A percentile compares a stretch with the other conserved stretches of the same genome.
phyloP scores from a whole-genome alignment of 2,797 vertebrate genomes.

The Sebastes matsubarae region DNA sequence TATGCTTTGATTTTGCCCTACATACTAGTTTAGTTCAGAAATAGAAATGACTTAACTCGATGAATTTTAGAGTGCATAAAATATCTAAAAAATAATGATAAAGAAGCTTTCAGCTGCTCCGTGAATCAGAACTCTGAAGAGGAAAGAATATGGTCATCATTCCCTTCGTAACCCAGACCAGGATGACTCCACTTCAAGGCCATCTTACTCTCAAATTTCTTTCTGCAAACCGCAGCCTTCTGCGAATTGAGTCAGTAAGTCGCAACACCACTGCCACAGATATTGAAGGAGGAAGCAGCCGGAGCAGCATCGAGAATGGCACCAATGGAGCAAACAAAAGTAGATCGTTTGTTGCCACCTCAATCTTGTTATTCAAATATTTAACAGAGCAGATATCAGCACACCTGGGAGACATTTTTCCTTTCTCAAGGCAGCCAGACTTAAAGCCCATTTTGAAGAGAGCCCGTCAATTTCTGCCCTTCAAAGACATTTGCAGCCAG shows the following conservation, averaged over 20 bases:
- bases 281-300: constrained; percentile 11
- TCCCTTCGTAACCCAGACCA: constrained; percentile 3
- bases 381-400: constrained; percentile 24
- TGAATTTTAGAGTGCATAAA: background rate
- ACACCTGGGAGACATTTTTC: constrained; percentile 6
- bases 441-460: constrained; percentile 4
- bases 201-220: constrained; percentile 25
- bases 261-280: background rate
- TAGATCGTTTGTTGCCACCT: constrained; percentile 24
- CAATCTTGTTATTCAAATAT: constrained; percentile 57
- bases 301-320: background rate
- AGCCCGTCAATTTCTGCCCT: constrained; percentile 8
- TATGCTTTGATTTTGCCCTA: background rate
- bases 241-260: constrained; percentile 27
- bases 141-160: constrained; percentile 17
- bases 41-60: background rate
- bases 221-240: constrained; percentile 27
- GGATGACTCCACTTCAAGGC: constrained; percentile 34
- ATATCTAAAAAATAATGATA: background rate
- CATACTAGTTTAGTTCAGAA: background rate
- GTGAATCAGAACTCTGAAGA: constrained; percentile 5
- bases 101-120: background rate
- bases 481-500: constrained; percentile 38
- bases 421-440: background rate
- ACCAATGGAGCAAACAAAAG: constrained; percentile 29